Evolutionary conservation across 2,113 vertebrate species (phyloP).

Genomic region (Pardalotus punctatus): DNA sequence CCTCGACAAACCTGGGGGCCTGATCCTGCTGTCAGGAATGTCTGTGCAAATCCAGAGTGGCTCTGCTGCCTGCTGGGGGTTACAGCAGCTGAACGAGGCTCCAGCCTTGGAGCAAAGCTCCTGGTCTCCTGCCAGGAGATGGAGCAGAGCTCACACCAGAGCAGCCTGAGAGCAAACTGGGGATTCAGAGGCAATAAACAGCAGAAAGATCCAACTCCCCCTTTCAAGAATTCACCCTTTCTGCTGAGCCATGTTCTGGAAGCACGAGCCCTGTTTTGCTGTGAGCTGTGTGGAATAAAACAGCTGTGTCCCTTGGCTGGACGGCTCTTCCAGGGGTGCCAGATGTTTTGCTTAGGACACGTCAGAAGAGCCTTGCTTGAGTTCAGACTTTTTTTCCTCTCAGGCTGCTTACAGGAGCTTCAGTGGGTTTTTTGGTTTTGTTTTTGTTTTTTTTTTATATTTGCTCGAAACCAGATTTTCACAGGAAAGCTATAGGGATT

Average conservation of each 20-base stretch:
- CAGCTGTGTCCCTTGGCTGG: slow-evolving; percentile 55
- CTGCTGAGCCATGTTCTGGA: slow-evolving; percentile 60
- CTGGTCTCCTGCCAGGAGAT: background rate
- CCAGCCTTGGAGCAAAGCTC: background rate
- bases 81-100: background rate
- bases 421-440: accelerated
- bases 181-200: background rate
- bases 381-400: background rate
- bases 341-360: slow-evolving; percentile 63
- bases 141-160: background rate
- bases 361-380: slow-evolving; percentile 14
- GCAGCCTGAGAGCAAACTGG: background rate
- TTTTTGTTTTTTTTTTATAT: background rate
- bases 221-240: background rate
- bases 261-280: background rate
- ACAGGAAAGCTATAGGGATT: background rate
- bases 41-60: background rate
- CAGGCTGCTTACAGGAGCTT: background rate
- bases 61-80: background rate
- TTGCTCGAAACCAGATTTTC: background rate
- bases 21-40: slow-evolving; percentile 17
- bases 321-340: slow-evolving; percentile 31
- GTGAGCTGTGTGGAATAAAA: background rate
- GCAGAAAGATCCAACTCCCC: background rate
- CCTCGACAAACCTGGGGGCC: slow-evolving; percentile 26